phyloP scores from a whole-genome alignment of 2,797 vertebrate genomes.

The Gouania willdenowi region DNA sequence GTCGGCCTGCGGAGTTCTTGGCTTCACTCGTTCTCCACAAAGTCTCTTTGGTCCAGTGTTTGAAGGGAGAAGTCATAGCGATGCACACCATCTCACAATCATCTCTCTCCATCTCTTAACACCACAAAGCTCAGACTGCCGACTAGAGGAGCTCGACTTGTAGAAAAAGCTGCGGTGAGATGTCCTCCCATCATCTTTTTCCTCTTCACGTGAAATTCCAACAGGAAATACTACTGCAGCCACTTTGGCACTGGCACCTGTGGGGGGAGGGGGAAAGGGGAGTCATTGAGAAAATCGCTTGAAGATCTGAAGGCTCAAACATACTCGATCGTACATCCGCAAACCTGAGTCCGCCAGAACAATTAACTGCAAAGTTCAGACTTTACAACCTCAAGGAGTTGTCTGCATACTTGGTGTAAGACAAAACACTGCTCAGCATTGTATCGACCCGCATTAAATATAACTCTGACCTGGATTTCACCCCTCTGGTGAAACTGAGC shows the following conservation, averaged over 20 bases:
- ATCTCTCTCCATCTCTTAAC: constrained; percentile 19
- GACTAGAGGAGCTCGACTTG: constrained; percentile 35
- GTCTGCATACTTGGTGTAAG: too few species aligned
- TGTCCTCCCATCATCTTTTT: constrained; percentile 37
- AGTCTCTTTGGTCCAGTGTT: constrained; percentile 70
- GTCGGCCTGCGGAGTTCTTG: constrained; percentile 17
- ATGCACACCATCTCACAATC: constrained; percentile 31
- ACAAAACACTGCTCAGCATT: too few species aligned
- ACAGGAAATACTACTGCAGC: constrained; percentile 63
- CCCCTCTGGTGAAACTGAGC: too few species aligned
- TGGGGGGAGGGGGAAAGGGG: constrained; percentile 3
- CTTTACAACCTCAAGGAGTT: too few species aligned
- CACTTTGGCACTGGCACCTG: constrained; percentile 79
- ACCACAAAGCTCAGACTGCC: constrained; percentile 30
- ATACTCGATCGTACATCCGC: too few species aligned
- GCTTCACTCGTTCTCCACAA: constrained; percentile 49
- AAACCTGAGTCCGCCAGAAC: too few species aligned
- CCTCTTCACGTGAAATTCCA: constrained; percentile 22
- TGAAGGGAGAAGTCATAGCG: constrained; percentile 60
- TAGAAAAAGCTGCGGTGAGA: constrained; percentile 47
- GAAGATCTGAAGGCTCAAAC: too few species aligned
- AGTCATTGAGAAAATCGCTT: not conserved
- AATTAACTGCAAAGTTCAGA: too few species aligned
- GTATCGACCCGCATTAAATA: too few species aligned
- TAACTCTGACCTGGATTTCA: too few species aligned